Conservation (phyloP, 2,888 invertebrate species). For the Cataglyphis cursor region DNA sequence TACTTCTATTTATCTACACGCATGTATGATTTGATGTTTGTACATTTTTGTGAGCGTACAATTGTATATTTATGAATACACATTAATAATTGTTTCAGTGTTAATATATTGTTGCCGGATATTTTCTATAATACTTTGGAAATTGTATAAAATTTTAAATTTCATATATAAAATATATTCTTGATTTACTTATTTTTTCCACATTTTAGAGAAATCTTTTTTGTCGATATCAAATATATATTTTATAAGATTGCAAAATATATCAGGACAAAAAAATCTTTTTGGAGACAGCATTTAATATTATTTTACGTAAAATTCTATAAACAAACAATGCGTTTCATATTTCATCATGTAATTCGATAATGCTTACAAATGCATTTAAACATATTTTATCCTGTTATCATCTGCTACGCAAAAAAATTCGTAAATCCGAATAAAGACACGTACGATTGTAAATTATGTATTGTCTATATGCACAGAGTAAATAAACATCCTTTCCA, state of each 20-base stretch:
- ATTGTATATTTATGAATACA: background rate
- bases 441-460: background rate
- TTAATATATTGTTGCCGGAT: background rate
- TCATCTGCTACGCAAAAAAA: background rate
- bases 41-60: background rate
- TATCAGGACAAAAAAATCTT: background rate
- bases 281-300: background rate
- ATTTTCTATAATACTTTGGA: background rate
- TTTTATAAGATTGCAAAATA: background rate
- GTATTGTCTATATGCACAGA: background rate
- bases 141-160: background rate
- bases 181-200: background rate
- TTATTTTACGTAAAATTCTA: background rate
- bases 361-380: background rate
- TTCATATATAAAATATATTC: background rate
- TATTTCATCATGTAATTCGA: background rate
- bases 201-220: background rate
- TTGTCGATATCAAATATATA: background rate
- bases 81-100: background rate
- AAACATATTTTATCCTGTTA: background rate
- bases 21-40: background rate
- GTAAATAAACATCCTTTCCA: background rate
- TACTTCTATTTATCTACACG: background rate
- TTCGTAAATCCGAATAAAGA: background rate
- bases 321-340: background rate